Conservation (phyloP, 2,113 vertebrate genomes). For the Microtus richardsoni region DNA sequence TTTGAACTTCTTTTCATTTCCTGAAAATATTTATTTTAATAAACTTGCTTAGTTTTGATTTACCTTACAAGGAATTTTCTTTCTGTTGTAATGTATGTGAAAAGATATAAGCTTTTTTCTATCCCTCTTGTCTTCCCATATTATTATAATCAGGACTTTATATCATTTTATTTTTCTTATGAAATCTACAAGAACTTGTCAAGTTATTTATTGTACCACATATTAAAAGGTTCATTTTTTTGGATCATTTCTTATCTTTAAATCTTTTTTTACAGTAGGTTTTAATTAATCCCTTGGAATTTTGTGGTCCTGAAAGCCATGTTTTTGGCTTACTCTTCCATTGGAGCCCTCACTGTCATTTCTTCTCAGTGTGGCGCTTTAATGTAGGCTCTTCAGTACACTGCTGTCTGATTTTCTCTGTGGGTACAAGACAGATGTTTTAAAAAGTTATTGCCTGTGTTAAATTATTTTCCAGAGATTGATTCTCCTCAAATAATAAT, state of each 20-base stretch:
- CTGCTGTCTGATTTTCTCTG: slow-evolving; percentile 12
- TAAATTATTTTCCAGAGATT: slow-evolving; percentile 54
- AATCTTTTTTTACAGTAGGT: not conserved
- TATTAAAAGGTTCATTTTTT: slow-evolving; percentile 45
- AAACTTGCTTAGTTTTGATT: not conserved
- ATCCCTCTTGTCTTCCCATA: not conserved
- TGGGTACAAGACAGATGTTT: not conserved
- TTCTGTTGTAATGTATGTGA: not conserved
- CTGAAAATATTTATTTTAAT: not conserved
- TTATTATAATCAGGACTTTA: not conserved
- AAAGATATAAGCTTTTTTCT: not conserved
- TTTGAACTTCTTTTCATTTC: not conserved
- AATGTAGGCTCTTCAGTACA: not conserved
- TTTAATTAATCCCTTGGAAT: slow-evolving; percentile 47
- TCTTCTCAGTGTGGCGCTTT: slow-evolving; percentile 10
- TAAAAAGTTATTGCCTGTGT: slow-evolving; percentile 17
- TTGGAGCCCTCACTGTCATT: not conserved
- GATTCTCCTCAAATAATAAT: slow-evolving; percentile 13
- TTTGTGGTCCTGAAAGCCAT: slow-evolving; percentile 38
- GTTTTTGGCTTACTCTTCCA: not conserved
- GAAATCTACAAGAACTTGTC: slow-evolving; percentile 21
- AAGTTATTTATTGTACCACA: not conserved
- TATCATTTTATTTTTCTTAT: slow-evolving; percentile 10
- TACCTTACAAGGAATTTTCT: not conserved
- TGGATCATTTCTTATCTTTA: slow-evolving; percentile 22